phyloP scores from a whole-genome alignment of 2,113 vertebrate genomes.

The Neotoma lepida region DNA sequence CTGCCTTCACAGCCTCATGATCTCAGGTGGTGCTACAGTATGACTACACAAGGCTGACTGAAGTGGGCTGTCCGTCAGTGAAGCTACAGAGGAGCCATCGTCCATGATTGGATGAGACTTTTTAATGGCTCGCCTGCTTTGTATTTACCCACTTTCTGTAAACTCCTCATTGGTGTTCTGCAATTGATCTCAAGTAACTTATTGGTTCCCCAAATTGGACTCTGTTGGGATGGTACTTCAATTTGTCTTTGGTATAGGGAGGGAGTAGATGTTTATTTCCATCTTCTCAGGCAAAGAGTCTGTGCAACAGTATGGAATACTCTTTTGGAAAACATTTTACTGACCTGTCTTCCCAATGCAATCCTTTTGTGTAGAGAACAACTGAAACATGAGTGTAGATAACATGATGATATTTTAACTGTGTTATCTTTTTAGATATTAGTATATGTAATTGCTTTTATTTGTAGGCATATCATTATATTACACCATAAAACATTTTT shows the following conservation, averaged over 20 bases:
- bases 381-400: background rate
- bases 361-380: conserved; percentile 4
- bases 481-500: background rate
- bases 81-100: background rate
- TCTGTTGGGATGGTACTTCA: too few species aligned
- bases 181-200: background rate
- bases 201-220: background rate
- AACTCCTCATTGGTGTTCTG: accelerated
- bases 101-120: background rate
- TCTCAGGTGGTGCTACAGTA: background rate
- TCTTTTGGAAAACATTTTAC: conserved; percentile 6
- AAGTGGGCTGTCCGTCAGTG: too few species aligned
- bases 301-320: background rate
- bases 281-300: background rate
- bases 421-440: background rate
- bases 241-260: background rate
- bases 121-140: background rate
- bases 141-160: background rate
- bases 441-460: background rate
- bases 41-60: background rate
- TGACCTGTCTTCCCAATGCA: conserved; percentile 7
- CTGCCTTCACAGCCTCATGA: background rate
- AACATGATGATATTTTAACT: background rate
- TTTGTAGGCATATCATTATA: background rate
- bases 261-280: too few species aligned